A percentile compares a stretch with the other conserved stretches of the same genome.
Evolutionary conservation across 2,888 invertebrate species (phyloP).

Genomic region (Sussaba pulchella): DNA sequence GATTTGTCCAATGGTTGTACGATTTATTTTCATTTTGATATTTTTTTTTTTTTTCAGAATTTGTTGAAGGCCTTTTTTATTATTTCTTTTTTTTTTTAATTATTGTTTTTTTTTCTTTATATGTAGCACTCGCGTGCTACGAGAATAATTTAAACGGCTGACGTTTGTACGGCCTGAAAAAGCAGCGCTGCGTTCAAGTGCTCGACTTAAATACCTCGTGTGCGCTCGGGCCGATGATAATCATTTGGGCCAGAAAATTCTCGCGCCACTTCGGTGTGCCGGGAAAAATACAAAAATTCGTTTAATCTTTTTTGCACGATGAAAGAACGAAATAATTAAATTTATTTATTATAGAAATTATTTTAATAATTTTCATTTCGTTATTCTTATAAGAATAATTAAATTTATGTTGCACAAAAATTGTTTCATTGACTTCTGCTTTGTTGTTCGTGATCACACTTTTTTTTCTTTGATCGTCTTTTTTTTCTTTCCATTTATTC

Average conservation of each 20-base stretch:
- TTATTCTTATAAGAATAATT: too few relatives aligned
- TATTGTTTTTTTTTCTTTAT: neutral
- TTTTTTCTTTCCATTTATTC: neutral
- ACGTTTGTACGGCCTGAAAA: constrained; percentile 47
- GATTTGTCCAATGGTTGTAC: neutral
- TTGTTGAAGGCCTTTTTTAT: neutral
- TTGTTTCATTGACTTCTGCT: too few relatives aligned
- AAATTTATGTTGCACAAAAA: too few relatives aligned
- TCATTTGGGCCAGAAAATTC: neutral
- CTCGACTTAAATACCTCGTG: constrained; percentile 29
- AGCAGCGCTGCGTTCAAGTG: constrained; percentile 51
- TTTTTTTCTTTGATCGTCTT: neutral
- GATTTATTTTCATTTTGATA: neutral
- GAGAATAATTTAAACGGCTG: constrained; percentile 28
- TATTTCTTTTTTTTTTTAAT: too few relatives aligned
- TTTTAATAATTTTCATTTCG: neutral
- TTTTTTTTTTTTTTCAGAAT: neutral
- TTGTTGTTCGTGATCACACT: neutral
- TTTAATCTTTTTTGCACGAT: neutral
- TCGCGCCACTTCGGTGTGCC: neutral
- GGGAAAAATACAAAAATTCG: neutral
- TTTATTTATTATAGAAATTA: neutral
- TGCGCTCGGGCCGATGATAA: neutral
- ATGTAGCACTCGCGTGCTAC: neutral
- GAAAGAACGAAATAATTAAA: neutral